These are phyloP conservation scores for Netelia melanura DNA, from an alignment of 2,888 invertebrate species.

Conservation along the genomic window DNA sequence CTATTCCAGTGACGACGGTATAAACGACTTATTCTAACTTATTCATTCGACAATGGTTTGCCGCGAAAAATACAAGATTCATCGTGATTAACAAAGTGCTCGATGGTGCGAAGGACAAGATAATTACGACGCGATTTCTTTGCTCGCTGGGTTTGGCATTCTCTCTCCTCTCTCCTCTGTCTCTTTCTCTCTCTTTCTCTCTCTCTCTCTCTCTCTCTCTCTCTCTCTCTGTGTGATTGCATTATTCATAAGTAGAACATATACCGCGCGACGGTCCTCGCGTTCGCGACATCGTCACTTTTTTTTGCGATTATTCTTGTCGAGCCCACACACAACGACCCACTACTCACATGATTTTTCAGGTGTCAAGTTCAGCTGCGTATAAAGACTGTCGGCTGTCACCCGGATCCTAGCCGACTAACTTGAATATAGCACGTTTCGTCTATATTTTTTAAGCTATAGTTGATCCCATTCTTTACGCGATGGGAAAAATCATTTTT, in stretches of 20 bases:
- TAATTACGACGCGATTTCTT: conserved; percentile 9
- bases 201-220: too few species aligned
- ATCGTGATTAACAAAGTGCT: conserved; percentile 18
- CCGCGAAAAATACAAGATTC: not conserved
- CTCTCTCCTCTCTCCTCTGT: not conserved
- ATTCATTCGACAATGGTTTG: not conserved
- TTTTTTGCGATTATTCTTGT: conserved; percentile 14
- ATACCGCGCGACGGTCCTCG: not conserved
- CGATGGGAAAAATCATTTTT: conserved; percentile 39
- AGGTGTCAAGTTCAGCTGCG: conserved; percentile 92
- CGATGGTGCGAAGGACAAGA: conserved; percentile 62
- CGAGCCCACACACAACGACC: not conserved
- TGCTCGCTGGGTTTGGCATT: conserved; percentile 32
- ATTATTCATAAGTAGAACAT: too few species aligned
- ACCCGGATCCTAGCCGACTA: conserved; percentile 78
- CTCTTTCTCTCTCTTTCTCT: not conserved
- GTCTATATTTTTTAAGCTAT: conserved; percentile 82
- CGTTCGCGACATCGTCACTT: conserved; percentile 61
- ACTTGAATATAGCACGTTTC: conserved; percentile 81
- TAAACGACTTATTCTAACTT: conserved; percentile 70
- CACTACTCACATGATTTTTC: conserved; percentile 77
- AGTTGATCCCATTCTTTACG: conserved; percentile 71
- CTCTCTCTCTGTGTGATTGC: too few species aligned
- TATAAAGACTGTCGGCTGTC: conserved; percentile 85
- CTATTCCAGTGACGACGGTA: conserved; percentile 98